Base-by-base conservation (phyloP, 2,888 invertebrate genomes). In the Ormyrus pomaceus region DNA sequence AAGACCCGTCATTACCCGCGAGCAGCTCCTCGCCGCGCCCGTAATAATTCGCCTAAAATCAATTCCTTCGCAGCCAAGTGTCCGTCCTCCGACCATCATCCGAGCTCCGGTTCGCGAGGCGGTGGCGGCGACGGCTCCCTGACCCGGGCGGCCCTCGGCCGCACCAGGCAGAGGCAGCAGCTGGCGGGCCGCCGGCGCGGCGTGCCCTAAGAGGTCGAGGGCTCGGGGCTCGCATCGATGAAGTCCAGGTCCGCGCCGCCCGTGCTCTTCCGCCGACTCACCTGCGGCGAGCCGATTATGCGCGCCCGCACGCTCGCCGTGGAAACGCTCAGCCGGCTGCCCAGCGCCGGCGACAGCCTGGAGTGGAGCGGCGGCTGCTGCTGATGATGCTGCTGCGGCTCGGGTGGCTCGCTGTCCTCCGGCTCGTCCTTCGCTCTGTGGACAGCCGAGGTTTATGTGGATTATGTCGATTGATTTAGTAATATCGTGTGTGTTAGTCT, bases 141-240 rank as follows among this genome's bases (percentile, higher is more conserved):
- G 34, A 34, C 3, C 34, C 34, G 34, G 34, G 34, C 34, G 34
- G 34, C 3, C 34, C 34, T 34, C 34, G 34, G 34, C 4, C 34
- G 34, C 34, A 34, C 34, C 34, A 34, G 34, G 48, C 10, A 50
- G 51, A n/a, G 34, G 65, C 70, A 48, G 13, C 51, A 66, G 13
- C 46, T 9, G 53, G 8, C 48, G 56, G 51, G 65, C 71, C 10
- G 11, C 10, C 53, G 13, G 19, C 51, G 53, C 56, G 62, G 59
- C 51, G 53, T 70, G 59, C 70, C 77, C 80, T 88, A 89, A 74
- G 89, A 89, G 48, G 87, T 88, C 46, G 88, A 88, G 62, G 88
- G 86, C 81, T 88, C 89, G 8, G 89, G 89, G 82, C 89, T 89
- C 6, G 89, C 89, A 76, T 89, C 89, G 83, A 89, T 89, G 83